A percentile compares a stretch with the other conserved stretches of the same genome.
Evolutionary conservation across 2,797 vertebrate genomes (phyloP).

Genomic region (Neomorphus geoffroyi): DNA sequence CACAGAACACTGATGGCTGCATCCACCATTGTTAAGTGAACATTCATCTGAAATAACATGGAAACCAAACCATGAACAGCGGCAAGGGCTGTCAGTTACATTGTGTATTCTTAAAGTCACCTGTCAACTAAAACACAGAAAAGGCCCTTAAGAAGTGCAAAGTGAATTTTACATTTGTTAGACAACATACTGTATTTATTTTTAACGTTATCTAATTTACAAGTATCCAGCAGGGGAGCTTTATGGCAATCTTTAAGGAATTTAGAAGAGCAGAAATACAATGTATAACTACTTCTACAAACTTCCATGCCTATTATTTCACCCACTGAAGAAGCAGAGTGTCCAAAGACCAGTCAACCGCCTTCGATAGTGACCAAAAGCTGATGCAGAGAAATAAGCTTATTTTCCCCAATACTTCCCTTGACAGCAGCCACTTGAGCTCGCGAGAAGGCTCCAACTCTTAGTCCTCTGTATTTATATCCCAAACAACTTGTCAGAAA

Average conservation of each 20-base stretch:
- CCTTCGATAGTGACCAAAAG: not conserved
- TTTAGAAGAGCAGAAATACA: not conserved
- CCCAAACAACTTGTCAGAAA: not conserved
- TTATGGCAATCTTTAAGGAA: not conserved
- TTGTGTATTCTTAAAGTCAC: not conserved
- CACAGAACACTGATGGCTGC: slow-evolving; percentile 94
- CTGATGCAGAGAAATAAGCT: not conserved
- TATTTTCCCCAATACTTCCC: not conserved
- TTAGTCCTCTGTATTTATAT: not conserved
- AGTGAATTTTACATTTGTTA: not conserved
- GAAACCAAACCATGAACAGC: not conserved
- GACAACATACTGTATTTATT: not conserved
- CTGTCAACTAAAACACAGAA: not conserved
- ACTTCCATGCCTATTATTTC: not conserved
- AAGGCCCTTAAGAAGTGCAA: not conserved
- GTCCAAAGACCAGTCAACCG: not conserved
- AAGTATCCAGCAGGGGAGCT: not conserved
- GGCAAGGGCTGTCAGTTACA: not conserved
- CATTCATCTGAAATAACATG: slow-evolving; percentile 84
- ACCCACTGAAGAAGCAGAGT: not conserved
- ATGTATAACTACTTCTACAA: not conserved
- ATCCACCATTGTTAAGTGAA: slow-evolving; percentile 92
- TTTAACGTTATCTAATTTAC: not conserved
- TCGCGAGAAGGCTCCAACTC: not conserved
- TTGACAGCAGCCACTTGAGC: not conserved